Conservation (phyloP, 2,797 vertebrate species). For the Euthynnus affinis region DNA sequence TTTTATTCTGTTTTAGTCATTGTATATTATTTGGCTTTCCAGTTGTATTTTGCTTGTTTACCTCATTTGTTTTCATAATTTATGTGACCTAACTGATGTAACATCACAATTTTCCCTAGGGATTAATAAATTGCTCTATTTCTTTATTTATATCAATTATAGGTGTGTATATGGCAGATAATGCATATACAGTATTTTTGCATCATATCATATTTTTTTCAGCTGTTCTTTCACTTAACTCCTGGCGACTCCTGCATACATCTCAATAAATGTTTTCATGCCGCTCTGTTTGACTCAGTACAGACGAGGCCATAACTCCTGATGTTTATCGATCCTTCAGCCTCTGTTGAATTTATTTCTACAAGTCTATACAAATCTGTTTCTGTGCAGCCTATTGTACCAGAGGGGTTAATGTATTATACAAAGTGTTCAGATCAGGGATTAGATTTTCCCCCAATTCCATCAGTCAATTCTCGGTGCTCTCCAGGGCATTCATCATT, state of each 20-base stretch:
- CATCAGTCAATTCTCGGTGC: constrained; percentile 86
- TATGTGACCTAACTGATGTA: constrained; percentile 4
- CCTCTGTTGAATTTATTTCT: constrained; percentile 78
- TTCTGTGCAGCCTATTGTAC: constrained; percentile 79
- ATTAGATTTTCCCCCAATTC: constrained; percentile 86
- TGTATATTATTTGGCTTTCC: neutral
- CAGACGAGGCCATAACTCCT: constrained; percentile 66
- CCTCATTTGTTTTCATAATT: neutral
- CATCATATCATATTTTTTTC: constrained; percentile 10
- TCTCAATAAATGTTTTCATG: constrained; percentile 62
- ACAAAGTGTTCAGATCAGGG: constrained; percentile 87
- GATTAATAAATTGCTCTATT: neutral
- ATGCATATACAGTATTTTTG: constrained; percentile 22
- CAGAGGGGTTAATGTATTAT: constrained; percentile 84
- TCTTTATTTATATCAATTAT: constrained; percentile 7
- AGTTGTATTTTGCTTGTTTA: neutral
- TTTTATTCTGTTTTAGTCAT: neutral
- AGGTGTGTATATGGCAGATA: constrained; percentile 8
- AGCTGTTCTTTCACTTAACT: constrained; percentile 23
- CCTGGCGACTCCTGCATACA: constrained; percentile 33
- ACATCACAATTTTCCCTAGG: neutral
- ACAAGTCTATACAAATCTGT: constrained; percentile 82
- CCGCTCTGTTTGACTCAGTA: constrained; percentile 61
- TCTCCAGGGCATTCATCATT: constrained; percentile 88
- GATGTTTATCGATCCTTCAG: constrained; percentile 81